These are phyloP conservation scores for Platycheirus rosarum DNA, from an alignment of 2,888 invertebrate species.

Conservation along the genomic window DNA sequence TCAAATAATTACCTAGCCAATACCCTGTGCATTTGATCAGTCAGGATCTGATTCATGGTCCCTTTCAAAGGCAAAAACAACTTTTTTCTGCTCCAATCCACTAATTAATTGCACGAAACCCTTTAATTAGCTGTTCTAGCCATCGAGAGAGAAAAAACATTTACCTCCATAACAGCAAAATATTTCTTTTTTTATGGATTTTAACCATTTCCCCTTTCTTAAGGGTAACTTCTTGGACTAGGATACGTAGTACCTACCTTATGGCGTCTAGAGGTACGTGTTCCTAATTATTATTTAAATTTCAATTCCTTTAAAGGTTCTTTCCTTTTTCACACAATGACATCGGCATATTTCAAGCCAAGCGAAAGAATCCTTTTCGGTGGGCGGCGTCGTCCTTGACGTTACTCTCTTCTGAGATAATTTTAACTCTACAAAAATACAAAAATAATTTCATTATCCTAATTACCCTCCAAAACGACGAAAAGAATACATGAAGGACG, in stretches of 20 bases:
- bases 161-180: not conserved
- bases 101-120: slow-evolving; percentile 18
- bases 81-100: too few species aligned
- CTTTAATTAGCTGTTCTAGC: slow-evolving; percentile 42
- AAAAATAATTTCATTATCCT: slow-evolving; percentile 69
- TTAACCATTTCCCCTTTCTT: slow-evolving; percentile 9
- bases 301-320: slow-evolving; percentile 58
- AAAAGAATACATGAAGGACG: not conserved
- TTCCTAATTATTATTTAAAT: slow-evolving; percentile 59
- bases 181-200: not conserved
- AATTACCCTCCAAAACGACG: slow-evolving; percentile 52
- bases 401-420: slow-evolving; percentile 16
- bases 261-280: too few species aligned
- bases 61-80: not conserved
- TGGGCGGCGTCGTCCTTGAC: too few species aligned
- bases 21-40: slow-evolving; percentile 6
- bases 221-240: slow-evolving; percentile 8
- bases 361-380: slow-evolving; percentile 27
- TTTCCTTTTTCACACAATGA: slow-evolving; percentile 36
- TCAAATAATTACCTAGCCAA: not conserved
- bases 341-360: slow-evolving; percentile 42
- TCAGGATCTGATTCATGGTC: not conserved
- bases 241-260: too few species aligned
- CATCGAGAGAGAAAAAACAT: not conserved
- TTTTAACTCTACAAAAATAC: slow-evolving; percentile 57